Conservation (phyloP, 1,140 invertebrate species). For the Drosophila sproati region DNA sequence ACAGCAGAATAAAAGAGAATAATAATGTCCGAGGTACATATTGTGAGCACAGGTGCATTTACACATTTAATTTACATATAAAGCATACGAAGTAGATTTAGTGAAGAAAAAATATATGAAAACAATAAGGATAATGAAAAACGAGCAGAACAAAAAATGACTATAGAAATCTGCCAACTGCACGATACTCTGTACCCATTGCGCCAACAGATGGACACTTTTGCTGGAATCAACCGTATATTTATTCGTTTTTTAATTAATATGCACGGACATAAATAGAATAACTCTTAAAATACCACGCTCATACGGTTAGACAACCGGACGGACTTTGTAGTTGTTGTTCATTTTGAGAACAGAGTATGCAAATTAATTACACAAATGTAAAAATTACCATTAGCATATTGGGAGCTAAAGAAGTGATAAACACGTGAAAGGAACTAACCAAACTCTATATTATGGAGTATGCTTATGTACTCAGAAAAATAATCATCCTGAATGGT, state of each 20-base stretch:
- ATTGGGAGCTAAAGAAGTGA: neutral
- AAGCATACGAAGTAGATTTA: conserved; percentile 9
- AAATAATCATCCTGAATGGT: too few relatives aligned
- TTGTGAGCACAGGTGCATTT: conserved; percentile 11
- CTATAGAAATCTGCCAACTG: neutral
- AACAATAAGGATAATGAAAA: conserved; percentile 11
- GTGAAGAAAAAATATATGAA: neutral
- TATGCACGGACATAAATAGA: too few relatives aligned
- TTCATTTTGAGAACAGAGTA: conserved; percentile 1
- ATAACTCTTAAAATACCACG: too few relatives aligned
- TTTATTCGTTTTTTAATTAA: too few relatives aligned
- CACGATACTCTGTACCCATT: too few relatives aligned
- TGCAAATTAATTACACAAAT: conserved; percentile 35
- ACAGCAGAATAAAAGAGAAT: neutral
- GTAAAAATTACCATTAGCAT: conserved; percentile 11
- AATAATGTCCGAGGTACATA: neutral
- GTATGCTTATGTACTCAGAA: too few relatives aligned
- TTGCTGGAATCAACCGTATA: too few relatives aligned
- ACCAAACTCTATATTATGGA: neutral
- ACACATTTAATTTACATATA: neutral
- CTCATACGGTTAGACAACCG: too few relatives aligned
- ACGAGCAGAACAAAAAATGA: neutral
- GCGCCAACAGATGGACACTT: too few relatives aligned
- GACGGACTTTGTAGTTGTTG: too few relatives aligned
- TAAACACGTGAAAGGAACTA: neutral